These are phyloP conservation scores for Distichodus sexfasciatus DNA, from an alignment of 2,797 vertebrate genomes.

Conservation along the genomic window DNA sequence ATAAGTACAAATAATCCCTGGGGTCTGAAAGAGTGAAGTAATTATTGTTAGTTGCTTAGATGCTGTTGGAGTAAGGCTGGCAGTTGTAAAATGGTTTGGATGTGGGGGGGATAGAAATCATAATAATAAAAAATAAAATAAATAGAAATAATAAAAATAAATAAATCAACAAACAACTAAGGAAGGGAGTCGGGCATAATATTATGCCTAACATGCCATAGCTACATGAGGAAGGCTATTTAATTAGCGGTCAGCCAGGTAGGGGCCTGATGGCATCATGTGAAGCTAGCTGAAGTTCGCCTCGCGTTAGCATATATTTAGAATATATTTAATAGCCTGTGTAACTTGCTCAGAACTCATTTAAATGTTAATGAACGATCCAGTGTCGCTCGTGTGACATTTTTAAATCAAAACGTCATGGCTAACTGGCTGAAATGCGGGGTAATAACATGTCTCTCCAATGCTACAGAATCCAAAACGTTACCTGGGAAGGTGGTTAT, in stretches of 20 bases:
- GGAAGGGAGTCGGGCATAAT: too few relatives aligned
- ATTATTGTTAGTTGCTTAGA: constrained; percentile 58
- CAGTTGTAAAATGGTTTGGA: constrained; percentile 46
- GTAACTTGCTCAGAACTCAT: not conserved
- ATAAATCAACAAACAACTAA: not conserved
- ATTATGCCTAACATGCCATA: not conserved
- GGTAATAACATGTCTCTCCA: not conserved
- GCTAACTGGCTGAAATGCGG: not conserved
- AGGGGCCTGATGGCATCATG: not conserved
- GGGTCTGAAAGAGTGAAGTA: constrained; percentile 57
- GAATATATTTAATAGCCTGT: not conserved
- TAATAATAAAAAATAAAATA: not conserved
- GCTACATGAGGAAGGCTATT: not conserved
- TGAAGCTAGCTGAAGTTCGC: not conserved
- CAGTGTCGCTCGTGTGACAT: not conserved
- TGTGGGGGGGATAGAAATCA: too few relatives aligned
- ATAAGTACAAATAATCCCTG: constrained; percentile 57
- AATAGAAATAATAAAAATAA: constrained; percentile 29
- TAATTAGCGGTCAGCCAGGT: constrained; percentile 4
- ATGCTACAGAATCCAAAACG: not conserved
- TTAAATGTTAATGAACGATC: not conserved
- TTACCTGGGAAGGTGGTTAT: too few relatives aligned
- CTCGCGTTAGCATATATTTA: not conserved
- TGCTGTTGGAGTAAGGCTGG: constrained; percentile 49
- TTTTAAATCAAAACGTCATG: not conserved